A percentile compares a stretch with the other conserved stretches of the same genome.
phyloP scores from a whole-genome alignment of 2,888 invertebrate species.

The Physocephala rufipes region DNA sequence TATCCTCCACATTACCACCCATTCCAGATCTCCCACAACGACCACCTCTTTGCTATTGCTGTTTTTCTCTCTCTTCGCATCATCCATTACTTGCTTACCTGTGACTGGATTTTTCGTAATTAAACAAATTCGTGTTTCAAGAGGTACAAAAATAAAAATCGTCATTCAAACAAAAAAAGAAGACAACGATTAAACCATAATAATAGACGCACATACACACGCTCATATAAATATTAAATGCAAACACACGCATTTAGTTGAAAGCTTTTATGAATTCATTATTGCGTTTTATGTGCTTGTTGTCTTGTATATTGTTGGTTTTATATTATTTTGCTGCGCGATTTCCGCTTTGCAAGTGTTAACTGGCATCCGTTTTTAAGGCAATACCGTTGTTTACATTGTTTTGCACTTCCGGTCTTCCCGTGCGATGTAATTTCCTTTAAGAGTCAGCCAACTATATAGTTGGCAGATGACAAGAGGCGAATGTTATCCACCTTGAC shows the following conservation, averaged over 20 bases:
- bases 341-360: constrained; percentile 29
- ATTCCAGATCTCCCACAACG: background rate
- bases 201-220: no score
- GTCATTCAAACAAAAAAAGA: background rate
- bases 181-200: background rate
- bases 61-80: background rate
- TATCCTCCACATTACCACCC: background rate
- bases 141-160: background rate
- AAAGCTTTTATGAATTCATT: background rate
- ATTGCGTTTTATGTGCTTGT: background rate
- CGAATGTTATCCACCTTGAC: background rate
- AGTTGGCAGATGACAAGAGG: background rate
- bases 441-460: background rate
- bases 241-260: no score
- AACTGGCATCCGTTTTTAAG: constrained; percentile 18
- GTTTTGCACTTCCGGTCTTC: constrained; percentile 23
- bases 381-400: constrained; percentile 10
- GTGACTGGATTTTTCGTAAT: constrained; percentile 8
- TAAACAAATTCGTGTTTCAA: constrained; percentile 6
- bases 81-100: no score
- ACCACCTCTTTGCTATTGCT: background rate
- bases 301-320: background rate
- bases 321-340: constrained; percentile 8
- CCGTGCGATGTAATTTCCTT: background rate
- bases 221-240: no score